Percentiles rank a stretch among this genome's conserved stretches.
Evolutionary conservation across 2,797 vertebrate species (phyloP).

Genomic region (Molossus molossus): DNA sequence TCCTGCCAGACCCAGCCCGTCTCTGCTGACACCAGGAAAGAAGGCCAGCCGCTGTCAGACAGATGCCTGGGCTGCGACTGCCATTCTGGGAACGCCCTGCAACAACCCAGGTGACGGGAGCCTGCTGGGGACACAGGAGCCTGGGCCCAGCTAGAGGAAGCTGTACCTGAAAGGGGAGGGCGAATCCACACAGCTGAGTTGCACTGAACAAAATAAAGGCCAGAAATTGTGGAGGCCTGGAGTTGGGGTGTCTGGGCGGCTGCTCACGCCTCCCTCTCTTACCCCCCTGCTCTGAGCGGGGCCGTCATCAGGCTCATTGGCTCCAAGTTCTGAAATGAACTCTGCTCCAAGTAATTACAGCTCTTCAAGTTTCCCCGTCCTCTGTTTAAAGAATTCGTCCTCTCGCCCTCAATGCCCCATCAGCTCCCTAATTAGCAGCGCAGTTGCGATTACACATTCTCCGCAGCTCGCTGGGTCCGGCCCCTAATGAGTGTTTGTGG

Average conservation of each 20-base stretch:
- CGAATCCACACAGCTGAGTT: background rate
- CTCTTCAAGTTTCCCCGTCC: slow-evolving; percentile 99
- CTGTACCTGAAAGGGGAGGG: no score
- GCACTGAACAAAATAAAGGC: background rate
- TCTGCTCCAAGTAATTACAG: slow-evolving; percentile 99
- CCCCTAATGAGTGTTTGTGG: slow-evolving; percentile 99
- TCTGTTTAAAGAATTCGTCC: slow-evolving; percentile 99
- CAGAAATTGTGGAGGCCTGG: background rate
- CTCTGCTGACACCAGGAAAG: background rate
- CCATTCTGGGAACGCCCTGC: rapidly evolving
- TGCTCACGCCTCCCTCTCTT: background rate
- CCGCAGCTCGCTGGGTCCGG: slow-evolving; percentile 99
- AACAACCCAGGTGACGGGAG: background rate
- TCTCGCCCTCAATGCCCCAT: slow-evolving; percentile 99
- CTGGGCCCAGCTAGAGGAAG: background rate
- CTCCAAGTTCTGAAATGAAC: slow-evolving; percentile 99
- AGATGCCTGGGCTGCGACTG: background rate
- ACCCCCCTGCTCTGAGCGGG: background rate
- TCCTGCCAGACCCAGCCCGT: background rate
- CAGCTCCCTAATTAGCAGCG: slow-evolving; percentile 99
- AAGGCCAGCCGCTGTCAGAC: background rate
- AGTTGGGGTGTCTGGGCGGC: background rate
- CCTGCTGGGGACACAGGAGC: background rate
- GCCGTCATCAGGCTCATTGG: slow-evolving; percentile 98
- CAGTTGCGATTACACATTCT: slow-evolving; percentile 99